A percentile compares a stretch with the other conserved stretches of the same genome.
Evolutionary conservation across 35 echinoderm and acorn worm species (phyloP).

Genomic region (Heliocidaris tuberculata): DNA sequence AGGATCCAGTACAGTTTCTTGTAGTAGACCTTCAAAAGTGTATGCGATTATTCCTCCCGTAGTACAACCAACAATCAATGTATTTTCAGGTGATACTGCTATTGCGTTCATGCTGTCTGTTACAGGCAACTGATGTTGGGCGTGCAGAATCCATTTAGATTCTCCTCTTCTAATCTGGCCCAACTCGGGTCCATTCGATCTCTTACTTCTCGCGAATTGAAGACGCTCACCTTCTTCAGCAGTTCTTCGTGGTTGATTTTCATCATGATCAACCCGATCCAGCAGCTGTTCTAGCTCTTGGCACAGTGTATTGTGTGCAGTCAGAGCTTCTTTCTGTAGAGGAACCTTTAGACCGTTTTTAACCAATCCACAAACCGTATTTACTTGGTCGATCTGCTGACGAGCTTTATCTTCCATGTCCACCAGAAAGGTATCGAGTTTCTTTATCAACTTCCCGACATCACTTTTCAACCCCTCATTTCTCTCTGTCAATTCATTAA

Average conservation of each 20-base stretch:
- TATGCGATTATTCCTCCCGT: neutral
- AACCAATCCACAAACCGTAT: neutral
- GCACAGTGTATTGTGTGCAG: neutral
- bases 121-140: neutral
- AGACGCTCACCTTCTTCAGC: neutral
- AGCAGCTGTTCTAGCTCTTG: neutral
- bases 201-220: neutral
- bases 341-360: constrained; percentile 19
- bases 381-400: neutral
- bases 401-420: neutral
- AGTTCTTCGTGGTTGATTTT: neutral
- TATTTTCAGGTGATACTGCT: neutral
- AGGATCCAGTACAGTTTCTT: neutral
- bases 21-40: neutral
- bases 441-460: neutral
- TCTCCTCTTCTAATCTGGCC: neutral
- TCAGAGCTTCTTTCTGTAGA: constrained; percentile 18
- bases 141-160: neutral
- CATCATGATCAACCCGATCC: neutral
- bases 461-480: neutral
- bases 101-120: neutral
- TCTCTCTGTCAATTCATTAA: neutral
- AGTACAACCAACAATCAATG: neutral
- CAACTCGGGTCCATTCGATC: neutral
- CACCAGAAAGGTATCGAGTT: neutral